phyloP scores from a whole-genome alignment of 2,113 vertebrate species.

The Hemibagrus wyckioides region DNA sequence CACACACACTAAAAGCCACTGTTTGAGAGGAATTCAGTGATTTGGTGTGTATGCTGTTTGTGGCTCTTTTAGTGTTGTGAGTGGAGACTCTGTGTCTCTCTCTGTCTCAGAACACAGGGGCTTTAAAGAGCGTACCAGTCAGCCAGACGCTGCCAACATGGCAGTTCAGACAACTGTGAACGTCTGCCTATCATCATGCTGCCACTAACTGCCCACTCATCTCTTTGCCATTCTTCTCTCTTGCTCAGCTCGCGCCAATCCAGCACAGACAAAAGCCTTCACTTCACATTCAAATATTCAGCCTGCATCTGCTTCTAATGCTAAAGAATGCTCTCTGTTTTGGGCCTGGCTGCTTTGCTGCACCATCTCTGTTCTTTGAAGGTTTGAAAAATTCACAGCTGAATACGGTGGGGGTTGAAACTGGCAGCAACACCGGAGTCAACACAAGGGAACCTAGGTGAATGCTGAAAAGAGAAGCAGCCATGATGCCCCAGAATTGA shows the following conservation, averaged over 20 bases:
- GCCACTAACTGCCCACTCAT: constrained; percentile 47
- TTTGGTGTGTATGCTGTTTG: constrained; percentile 9
- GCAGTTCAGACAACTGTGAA: constrained; percentile 57
- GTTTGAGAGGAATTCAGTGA: constrained; percentile 1
- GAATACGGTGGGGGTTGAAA: constrained; percentile 17
- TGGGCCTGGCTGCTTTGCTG: constrained; percentile 31
- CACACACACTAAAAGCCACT: constrained; percentile 4
- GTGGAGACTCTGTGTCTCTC: constrained; percentile 60
- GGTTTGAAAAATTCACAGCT: constrained; percentile 40
- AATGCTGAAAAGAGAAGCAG: constrained; percentile 32
- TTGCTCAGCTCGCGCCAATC: constrained; percentile 11
- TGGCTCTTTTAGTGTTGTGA: constrained; percentile 14
- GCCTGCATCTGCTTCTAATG: constrained; percentile 39
- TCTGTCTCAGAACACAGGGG: constrained; percentile 59
- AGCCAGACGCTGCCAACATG: constrained; percentile 61
- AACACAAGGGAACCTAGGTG: constrained; percentile 26
- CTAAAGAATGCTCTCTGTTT: constrained; percentile 34
- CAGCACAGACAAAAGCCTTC: constrained; percentile 38
- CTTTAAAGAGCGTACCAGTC: constrained; percentile 62
- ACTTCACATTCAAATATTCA: constrained; percentile 39
- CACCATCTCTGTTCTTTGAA: constrained; percentile 26
- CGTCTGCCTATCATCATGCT: constrained; percentile 37
- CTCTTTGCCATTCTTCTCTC: constrained; percentile 29
- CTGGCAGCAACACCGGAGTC: constrained; percentile 10
- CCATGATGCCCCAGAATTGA: constrained; percentile 26